Base-by-base conservation (phyloP, 2,888 invertebrate species). In the Iphiclides podalirius region DNA sequence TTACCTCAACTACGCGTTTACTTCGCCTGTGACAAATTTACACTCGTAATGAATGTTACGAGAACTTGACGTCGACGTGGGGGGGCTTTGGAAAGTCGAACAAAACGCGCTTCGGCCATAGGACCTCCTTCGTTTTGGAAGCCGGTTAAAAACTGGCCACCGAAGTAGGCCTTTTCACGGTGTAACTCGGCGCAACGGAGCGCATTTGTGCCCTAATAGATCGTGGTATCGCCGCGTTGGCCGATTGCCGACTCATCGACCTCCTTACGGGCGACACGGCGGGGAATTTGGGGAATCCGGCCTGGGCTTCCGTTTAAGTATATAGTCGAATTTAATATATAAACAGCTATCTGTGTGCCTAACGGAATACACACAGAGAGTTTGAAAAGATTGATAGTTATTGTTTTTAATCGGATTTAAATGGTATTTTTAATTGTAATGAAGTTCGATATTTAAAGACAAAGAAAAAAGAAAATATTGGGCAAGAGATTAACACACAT, bases 141-240 rank as follows among this genome's bases (percentile, higher is more conserved):
- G 20, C n/a, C 8, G 28, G 7, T 28, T 28, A 79, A 86, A 87
- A 87, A 84, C 69, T 62, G 57, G 57, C 66, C 63, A 59, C 67
- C 61, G 61, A 62, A 86, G 88, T 85, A 85, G 87, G 79, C 87
- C 71, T 67, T 85, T 81, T 85, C 83, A 88, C 81, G 87, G 74
- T 74, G 63, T 84, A 84, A 84, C 61, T 64, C 57, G 66, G 71
- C 79, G 80, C 71, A 66, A 70, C 84, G 73, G 58, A 58, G 55
- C 70, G 61, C 72, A 68, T 74, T 85, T 85, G 84, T 79, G 64
- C 56, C 42, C 76, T 85, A 85, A 86, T 84, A 79, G 76, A 62
- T 74, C 80, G 76, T 75, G 85, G 74, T 84, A 85, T 83, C 78
- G 76, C 72, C 67, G 64, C 66, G 66, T 67, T 65, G 54, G 54